Conservation (phyloP, 2,888 invertebrate genomes). For the Bimastos eiseni region DNA sequence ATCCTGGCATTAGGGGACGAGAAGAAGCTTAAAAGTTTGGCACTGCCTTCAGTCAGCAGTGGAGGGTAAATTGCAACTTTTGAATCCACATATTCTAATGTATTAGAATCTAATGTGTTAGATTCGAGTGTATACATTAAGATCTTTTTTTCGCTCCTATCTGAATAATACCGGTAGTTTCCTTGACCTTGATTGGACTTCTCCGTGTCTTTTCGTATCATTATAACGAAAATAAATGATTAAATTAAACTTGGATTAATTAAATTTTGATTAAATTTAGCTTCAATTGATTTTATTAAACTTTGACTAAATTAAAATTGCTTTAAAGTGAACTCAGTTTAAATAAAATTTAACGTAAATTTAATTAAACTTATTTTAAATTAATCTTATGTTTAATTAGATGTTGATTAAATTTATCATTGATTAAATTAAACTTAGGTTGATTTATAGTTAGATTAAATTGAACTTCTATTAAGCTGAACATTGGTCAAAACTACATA, state of each 20-base stretch:
- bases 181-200: background rate
- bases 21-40: conserved; percentile 63
- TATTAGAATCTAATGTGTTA: background rate
- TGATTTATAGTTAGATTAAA: no score
- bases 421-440: no score
- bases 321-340: no score
- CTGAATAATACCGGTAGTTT: background rate
- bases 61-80: conserved; percentile 62
- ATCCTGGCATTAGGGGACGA: conserved; percentile 64
- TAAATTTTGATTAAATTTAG: no score
- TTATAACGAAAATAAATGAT: background rate
- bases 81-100: background rate
- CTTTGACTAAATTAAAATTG: no score
- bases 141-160: background rate
- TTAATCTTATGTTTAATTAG: no score
- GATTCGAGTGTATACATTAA: background rate
- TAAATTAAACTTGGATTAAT: background rate
- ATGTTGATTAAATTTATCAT: no score
- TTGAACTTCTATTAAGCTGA: no score
- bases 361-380: no score
- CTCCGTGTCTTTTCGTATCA: background rate
- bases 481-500: no score
- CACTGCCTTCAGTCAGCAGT: conserved; percentile 64
- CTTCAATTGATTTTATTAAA: no score
- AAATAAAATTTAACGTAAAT: no score